Percentiles rank a stretch among this genome's conserved stretches.
Evolutionary conservation across 2,113 vertebrate species (phyloP).

Genomic region (Brienomyrus brachyistius): DNA sequence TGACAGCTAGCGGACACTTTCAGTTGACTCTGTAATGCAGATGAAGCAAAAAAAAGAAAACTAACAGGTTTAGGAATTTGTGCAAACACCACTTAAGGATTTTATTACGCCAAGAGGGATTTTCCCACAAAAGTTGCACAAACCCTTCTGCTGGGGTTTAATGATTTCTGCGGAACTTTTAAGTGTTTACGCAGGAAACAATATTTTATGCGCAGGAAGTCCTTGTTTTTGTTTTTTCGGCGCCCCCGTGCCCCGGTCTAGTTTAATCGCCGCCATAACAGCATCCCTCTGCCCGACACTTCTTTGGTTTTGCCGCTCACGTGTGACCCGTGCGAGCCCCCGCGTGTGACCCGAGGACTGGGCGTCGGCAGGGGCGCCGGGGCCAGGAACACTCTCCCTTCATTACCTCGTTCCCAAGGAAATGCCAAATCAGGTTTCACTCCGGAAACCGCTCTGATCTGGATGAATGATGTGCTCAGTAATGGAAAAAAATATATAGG

Average conservation of each 20-base stretch:
- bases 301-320: constrained; percentile 20
- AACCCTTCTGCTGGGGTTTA: constrained; percentile 32
- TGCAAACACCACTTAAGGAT: constrained; percentile 42
- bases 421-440: neutral
- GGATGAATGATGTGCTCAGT: neutral
- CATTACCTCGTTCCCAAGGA: neutral
- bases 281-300: constrained; percentile 43
- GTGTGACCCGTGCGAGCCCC: neutral
- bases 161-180: constrained; percentile 32
- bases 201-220: constrained; percentile 51
- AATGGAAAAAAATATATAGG: neutral
- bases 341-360: neutral
- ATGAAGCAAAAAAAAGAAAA: constrained; percentile 25
- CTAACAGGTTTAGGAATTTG: constrained; percentile 29
- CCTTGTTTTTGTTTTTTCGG: constrained; percentile 35
- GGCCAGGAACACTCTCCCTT: neutral
- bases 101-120: constrained; percentile 47
- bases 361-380: neutral
- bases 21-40: constrained; percentile 10
- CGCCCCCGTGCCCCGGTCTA: constrained; percentile 40
- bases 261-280: constrained; percentile 32
- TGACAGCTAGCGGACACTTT: neutral
- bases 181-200: constrained; percentile 49
- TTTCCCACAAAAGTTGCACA: constrained; percentile 31
- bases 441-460: constrained; percentile 1